Percentiles rank a stretch among this genome's conserved stretches.
These are phyloP conservation scores for Carposina sasakii DNA, from an alignment of 1,140 invertebrate genomes.

Conservation along the genomic window DNA sequence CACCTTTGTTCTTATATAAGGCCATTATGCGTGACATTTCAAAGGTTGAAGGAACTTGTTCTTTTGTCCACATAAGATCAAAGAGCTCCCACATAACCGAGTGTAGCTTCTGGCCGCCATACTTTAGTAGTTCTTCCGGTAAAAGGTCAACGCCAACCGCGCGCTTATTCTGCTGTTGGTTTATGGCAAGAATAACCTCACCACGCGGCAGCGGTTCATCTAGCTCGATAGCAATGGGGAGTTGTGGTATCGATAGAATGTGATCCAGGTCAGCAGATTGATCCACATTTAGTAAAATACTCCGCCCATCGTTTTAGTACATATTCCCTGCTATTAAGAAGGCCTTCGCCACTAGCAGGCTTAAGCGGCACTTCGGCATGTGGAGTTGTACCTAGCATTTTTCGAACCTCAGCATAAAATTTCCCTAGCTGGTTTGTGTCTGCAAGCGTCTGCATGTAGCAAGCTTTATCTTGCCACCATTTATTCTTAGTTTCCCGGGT, in stretches of 20 bases:
- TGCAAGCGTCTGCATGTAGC: conserved; percentile 19
- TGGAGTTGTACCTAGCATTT: conserved; percentile 7
- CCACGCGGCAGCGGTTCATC: conserved; percentile 2
- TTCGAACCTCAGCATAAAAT: conserved; percentile 18
- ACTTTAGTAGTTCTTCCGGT: conserved; percentile 9
- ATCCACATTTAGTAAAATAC: conserved; percentile 8
- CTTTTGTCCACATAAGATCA: conserved; percentile 6
- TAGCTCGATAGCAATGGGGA: neutral
- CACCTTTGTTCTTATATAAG: conserved; percentile 5
- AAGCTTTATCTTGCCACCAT: conserved; percentile 24
- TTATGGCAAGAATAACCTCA: conserved; percentile 1
- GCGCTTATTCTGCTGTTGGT: conserved; percentile 6
- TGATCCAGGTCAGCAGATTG: neutral
- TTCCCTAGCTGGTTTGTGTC: conserved; percentile 26
- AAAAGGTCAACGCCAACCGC: conserved; percentile 5
- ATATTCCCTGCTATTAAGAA: conserved; percentile 8
- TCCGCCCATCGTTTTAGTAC: conserved; percentile 10
- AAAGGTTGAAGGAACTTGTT: conserved; percentile 4
- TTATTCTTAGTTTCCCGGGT: conserved; percentile 18
- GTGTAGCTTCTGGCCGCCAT: neutral
- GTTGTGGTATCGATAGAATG: conserved; percentile 3
- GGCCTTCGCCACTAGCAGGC: neutral
- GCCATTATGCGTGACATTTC: conserved; percentile 5
- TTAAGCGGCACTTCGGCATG: conserved; percentile 8
- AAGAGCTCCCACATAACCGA: conserved; percentile 5